A percentile compares a stretch with the other conserved stretches of the same genome.
phyloP scores from a whole-genome alignment of 2,888 invertebrate genomes.

The Tetranychus truncatus region DNA sequence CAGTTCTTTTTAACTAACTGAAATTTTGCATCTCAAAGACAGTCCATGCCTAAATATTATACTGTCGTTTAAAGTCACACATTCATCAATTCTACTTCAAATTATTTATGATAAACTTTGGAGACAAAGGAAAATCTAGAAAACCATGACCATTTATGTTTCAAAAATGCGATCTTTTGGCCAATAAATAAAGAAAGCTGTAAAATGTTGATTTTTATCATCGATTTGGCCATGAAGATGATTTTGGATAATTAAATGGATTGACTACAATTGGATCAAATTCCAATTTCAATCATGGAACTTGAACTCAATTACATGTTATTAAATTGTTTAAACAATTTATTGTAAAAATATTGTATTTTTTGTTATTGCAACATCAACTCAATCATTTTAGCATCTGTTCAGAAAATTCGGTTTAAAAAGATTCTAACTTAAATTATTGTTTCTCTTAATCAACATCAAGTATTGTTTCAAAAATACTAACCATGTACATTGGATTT shows the following conservation, averaged over 20 bases:
- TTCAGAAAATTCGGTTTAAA: neutral
- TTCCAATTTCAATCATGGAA: neutral
- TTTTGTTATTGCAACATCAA: neutral
- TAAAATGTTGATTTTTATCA: neutral
- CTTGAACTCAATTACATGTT: neutral
- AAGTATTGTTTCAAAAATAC: neutral
- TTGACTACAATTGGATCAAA: neutral
- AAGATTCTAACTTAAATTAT: neutral
- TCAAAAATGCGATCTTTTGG: too few species aligned
- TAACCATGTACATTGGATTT: neutral
- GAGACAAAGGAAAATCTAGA: too few species aligned
- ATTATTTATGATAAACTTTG: too few species aligned
- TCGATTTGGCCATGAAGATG: neutral
- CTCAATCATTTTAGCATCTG: neutral
- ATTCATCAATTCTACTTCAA: too few species aligned
- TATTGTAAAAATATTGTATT: slow-evolving; percentile 1
- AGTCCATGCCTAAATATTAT: too few species aligned
- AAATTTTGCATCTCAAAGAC: too few species aligned
- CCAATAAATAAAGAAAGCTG: too few species aligned
- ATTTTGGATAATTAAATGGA: neutral
- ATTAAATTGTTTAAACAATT: neutral
- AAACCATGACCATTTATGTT: too few species aligned
- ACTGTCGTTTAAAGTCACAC: too few species aligned
- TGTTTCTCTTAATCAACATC: neutral
- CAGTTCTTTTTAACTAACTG: slow-evolving; percentile 61